Evolutionary conservation across 2,888 invertebrate species (phyloP).

Genomic region (Odontocerum albicorne): DNA sequence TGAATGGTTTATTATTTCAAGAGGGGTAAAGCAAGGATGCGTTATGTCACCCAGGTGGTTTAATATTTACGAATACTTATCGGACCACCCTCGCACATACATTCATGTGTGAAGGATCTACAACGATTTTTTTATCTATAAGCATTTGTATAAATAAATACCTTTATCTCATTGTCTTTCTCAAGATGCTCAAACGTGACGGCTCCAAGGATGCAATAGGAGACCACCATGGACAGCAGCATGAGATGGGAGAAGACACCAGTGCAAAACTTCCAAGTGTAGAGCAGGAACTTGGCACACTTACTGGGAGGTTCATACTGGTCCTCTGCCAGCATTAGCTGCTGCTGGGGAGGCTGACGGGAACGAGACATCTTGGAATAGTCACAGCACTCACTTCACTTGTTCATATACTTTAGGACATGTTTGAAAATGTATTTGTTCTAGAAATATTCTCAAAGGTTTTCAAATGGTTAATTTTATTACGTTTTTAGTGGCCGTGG

Average conservation of each 20-base stretch:
- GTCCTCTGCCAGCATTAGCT: slow-evolving; percentile 36
- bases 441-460: no score
- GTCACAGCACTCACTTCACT: no score
- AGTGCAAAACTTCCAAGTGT: slow-evolving; percentile 78
- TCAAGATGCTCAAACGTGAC: slow-evolving; percentile 81
- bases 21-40: no score
- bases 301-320: slow-evolving; percentile 46
- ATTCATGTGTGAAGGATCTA: not conserved
- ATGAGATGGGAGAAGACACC: slow-evolving; percentile 89
- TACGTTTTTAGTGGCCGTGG: no score
- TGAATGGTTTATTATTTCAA: no score
- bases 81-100: not conserved
- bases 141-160: no score
- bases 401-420: no score
- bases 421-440: no score
- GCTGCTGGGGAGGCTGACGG: slow-evolving; percentile 23
- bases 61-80: no score
- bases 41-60: no score
- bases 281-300: slow-evolving; percentile 62
- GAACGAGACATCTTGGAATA: slow-evolving; percentile 34
- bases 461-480: no score
- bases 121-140: no score
- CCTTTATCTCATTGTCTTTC: slow-evolving; percentile 71
- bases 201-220: slow-evolving; percentile 87
- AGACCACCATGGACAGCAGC: slow-evolving; percentile 83